phyloP scores from a whole-genome alignment of 2,113 vertebrate genomes.

The Neotragus pygmaeus region DNA sequence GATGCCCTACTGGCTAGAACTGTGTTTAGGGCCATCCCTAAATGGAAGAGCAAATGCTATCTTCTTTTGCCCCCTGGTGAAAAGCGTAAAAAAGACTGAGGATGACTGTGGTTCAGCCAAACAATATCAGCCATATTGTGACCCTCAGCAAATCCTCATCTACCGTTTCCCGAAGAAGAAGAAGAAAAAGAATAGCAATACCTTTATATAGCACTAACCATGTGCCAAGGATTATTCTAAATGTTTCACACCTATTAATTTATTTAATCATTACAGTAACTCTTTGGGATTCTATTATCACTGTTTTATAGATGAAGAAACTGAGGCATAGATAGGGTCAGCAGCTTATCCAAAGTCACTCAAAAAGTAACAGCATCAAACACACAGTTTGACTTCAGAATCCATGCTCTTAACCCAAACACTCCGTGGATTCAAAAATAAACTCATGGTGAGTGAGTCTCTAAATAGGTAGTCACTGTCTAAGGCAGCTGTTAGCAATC shows the following conservation, averaged over 20 bases:
- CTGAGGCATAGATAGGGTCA: not conserved
- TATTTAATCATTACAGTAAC: not conserved
- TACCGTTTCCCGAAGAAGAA: not conserved
- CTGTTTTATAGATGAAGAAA: not conserved
- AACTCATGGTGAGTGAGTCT: not conserved
- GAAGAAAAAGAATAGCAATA: not conserved
- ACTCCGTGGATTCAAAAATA: not conserved
- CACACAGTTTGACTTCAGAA: not conserved
- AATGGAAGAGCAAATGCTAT: not conserved
- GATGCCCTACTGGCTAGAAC: not conserved
- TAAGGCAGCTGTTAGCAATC: not conserved
- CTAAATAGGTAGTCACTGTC: not conserved
- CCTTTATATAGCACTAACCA: not conserved
- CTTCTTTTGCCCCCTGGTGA: not conserved
- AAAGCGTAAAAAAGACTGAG: not conserved
- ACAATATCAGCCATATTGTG: not conserved
- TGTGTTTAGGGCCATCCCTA: not conserved
- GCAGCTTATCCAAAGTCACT: not conserved
- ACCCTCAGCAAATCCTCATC: not conserved
- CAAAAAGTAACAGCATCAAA: not conserved
- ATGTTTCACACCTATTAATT: not conserved
- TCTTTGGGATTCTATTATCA: not conserved
- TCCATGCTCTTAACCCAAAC: not conserved
- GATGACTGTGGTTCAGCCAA: not conserved
- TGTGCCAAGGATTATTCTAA: not conserved